Base-by-base conservation (phyloP, 2,888 invertebrate genomes). In the Bugulina stolonifera region DNA sequence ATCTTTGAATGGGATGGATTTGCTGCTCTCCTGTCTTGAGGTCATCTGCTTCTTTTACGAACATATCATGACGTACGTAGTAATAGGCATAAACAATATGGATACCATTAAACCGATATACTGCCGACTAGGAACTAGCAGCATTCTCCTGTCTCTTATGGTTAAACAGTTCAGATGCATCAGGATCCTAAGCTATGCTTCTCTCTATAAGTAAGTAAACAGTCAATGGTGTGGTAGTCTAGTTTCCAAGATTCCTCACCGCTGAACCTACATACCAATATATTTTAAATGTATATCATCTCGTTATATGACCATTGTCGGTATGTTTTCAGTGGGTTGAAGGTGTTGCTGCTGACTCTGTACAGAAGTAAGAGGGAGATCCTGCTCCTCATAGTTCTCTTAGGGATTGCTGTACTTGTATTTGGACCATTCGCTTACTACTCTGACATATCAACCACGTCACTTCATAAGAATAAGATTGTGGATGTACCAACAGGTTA, bases 101-200 rank as follows among this genome's bases (percentile, higher is more conserved):
- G 18, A 10, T 27, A 3, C 3, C 32, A 64, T 14, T 27, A 27
- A 14, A 25, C 27, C 64, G 5, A 32, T 14, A 10, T 32, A 27
- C 25, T 64, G 64, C n/a, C 14, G 14, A 29, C 22, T 27, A 1
- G 64, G 25, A 29, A 14, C 32, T n/a, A 10, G 2, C n/a, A 2
- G 10, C 27, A 22, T 29, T 10, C 10, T 32, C 5, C 22, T 32
- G 14, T 25, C 27, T 10, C 32, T 64, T 2, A 14, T 64, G 27
- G 64, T 64, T 32, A 27, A 27, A 10, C 64, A 64, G n/a, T 14
- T 64, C 14, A 25, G 64, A n/a, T 64, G 27, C 34, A 34, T 64
- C 2, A 27, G 64, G 18, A 14, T 64, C 32, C 64, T 64, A 29
- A 64, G 64, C 32, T 64, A 64, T 64, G 64, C 64, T 3, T 32